Base-by-base conservation (phyloP, 2,113 vertebrate species). In the Petroica traversi region DNA sequence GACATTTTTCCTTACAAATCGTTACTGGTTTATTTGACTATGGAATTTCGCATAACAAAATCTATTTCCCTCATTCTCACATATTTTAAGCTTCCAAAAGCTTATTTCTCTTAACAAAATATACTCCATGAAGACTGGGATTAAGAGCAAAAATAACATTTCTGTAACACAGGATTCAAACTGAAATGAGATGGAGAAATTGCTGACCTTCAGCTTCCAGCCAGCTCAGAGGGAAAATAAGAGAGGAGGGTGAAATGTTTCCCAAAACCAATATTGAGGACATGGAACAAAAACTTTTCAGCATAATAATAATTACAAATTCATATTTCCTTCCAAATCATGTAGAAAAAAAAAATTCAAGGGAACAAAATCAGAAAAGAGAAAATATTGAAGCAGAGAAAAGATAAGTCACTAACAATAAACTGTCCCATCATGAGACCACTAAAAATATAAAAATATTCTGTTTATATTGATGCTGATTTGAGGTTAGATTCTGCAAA, bases 261-360 rank as follows among this genome's bases (percentile, higher is more conserved):
- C 20, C 24, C 3, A 4, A 33, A 34, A 62, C 1, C 2, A 26
- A 80, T 52, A 8, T 0, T 71, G 38, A 64, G 5, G 33, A 7
- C 4, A 3, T 5, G 45, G 20, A 34, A 62, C 15, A 86, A 49
- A 73, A 91, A 74, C 4, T 51, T 2, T 26, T 46, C 26, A 59
- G 6, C 1, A 12, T 14, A 38, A 40, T 34, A 49, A 23, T 29
- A 76, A 45, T n/a, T 74, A 24, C 4, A 55, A 1, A 2, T 43
- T 71, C 40, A 0, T 24, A 33, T 55, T 84, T 89, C 26, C 41
- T 79, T 55, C 13, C 8, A 62, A 8, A 36, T 45, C 36, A 26
- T 14, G 3, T 19, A 49, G n/a, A 1, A 69, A 82, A 83, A n/a
- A 40, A 45, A 68, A 31, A 9, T 69, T 85, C 15, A 22, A 31